Evolutionary conservation across 1,140 invertebrate genomes (phyloP), one percentile per base, ranked within the genome.

Genomic region (Tribolium castaneum): DNA sequence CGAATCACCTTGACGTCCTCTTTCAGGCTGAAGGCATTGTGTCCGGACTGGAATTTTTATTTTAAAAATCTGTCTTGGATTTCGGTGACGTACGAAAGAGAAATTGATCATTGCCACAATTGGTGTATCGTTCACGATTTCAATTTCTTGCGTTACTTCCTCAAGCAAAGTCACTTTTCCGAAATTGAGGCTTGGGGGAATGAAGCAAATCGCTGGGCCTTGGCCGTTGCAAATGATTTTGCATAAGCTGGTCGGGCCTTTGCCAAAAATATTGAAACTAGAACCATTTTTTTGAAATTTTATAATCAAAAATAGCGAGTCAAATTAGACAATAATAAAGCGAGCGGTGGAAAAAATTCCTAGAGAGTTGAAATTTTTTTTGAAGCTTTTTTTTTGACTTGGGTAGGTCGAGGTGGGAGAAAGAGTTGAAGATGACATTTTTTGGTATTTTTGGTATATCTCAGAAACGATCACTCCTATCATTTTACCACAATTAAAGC

Each of bases 61-160:
- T 19, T 19, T n/a, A n/a, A 19, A 19, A 2, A 1, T 19, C 1
- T 19, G 16, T 19, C 16, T 19, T 2, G 16, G 2, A 19, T 19
- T 19, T n/a, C n/a, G n/a, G 25, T 6, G 75, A 77, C 81, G 83
- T 84, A 88, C 88, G 51, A 86, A 70, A 9, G 78, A 45, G 1
- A 82, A 70, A 35, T 72, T 80, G 50, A 87, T 86, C 16, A 81
- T 78, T 1, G 88, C 87, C 12, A 83, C 70, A 75, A 89, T 86
- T 0, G 88, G 89, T 3, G 89, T 88, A 71, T 89, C 87, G 71
- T 88, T 90, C 2, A 82, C 82, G 3, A 89, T 35, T 6, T 66
- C 76, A 2, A 89, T 80, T 16, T 75, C 73, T 76, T 84, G 80
- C 1, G 70, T 70, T 56, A 78, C 77, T 45, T 76, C 59, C 14